Evolutionary conservation across 2,113 vertebrate species (phyloP).

Genomic region (Pseudopodoces humilis): DNA sequence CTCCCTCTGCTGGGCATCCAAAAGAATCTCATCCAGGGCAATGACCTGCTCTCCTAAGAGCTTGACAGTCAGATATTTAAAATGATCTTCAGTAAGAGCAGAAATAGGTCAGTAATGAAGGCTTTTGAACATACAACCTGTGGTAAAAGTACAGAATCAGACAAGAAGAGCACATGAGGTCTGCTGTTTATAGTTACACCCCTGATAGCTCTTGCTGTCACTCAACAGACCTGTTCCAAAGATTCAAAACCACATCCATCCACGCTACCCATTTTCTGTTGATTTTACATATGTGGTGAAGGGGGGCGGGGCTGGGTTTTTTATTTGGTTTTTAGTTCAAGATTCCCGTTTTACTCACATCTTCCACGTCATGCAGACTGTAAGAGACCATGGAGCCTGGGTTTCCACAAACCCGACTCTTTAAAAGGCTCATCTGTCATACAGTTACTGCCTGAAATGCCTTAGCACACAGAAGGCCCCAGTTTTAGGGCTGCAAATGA

Average conservation of each 20-base stretch:
- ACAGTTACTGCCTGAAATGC: background rate
- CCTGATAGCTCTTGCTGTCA: fast-evolving
- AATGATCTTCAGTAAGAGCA: background rate
- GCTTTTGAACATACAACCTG: background rate
- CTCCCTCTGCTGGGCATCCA: conserved; percentile 54
- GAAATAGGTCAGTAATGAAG: background rate
- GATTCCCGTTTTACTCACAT: background rate
- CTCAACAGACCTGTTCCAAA: background rate
- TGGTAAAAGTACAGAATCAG: background rate
- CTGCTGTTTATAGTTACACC: background rate
- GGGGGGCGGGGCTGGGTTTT: fast-evolving
- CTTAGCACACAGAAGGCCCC: background rate
- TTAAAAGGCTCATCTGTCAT: background rate
- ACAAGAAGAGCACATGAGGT: background rate
- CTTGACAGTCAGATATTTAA: background rate
- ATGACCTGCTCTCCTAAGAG: fast-evolving
- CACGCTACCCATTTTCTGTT: background rate
- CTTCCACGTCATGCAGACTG: fast-evolving
- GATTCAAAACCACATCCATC: background rate
- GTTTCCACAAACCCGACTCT: background rate
- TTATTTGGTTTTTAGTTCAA: background rate
- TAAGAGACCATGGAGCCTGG: background rate
- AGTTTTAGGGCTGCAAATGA: background rate
- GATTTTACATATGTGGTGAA: fast-evolving
- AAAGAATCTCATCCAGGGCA: background rate